Percentiles rank a stretch among this genome's conserved stretches.
Evolutionary conservation across 2,113 vertebrate genomes (phyloP).

Genomic region (Gracilinanus agilis): DNA sequence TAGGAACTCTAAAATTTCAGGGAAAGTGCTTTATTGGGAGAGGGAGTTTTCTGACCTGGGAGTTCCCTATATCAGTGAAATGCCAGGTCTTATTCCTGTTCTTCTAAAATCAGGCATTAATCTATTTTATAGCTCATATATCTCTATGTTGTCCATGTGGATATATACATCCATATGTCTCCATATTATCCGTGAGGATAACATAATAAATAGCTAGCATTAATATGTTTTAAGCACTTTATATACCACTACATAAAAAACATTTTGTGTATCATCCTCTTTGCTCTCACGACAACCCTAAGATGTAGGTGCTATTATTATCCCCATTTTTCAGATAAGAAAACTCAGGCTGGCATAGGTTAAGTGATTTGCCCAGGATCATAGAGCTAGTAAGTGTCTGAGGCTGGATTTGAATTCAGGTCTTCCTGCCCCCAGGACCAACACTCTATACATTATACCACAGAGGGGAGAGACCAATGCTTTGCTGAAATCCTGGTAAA

Average conservation of each 20-base stretch:
- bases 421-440: background rate
- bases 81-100: background rate
- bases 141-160: background rate
- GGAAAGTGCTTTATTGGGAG: background rate
- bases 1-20: background rate
- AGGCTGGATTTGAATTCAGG: background rate
- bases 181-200: background rate
- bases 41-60: background rate
- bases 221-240: background rate
- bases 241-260: background rate
- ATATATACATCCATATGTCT: background rate
- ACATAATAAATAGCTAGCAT: background rate
- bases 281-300: background rate
- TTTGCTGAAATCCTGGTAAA: background rate
- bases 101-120: background rate
- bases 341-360: background rate
- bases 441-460: background rate
- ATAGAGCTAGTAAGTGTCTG: background rate
- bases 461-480: background rate
- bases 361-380: background rate
- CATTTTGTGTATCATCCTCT: background rate
- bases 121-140: background rate
- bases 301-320: background rate
- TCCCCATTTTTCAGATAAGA: background rate
- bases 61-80: background rate